phyloP scores from a whole-genome alignment of 2,113 vertebrate species.

The Vireo altiloquus region DNA sequence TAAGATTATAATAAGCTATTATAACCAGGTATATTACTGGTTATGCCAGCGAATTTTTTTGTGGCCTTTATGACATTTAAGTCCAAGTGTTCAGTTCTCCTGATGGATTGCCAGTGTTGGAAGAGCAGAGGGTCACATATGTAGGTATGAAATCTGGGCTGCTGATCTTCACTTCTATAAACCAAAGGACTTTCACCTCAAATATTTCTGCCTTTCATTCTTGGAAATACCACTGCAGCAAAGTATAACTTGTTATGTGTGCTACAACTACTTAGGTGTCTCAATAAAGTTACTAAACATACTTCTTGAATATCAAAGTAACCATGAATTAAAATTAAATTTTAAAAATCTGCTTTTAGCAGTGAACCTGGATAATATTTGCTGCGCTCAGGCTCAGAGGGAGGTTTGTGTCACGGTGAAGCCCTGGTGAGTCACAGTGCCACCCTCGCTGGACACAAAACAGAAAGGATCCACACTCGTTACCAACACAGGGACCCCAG shows the following conservation, averaged over 20 bases:
- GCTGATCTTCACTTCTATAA: rapidly evolving
- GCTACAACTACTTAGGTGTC: background rate
- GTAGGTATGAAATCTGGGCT: background rate
- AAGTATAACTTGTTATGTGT: background rate
- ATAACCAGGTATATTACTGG: background rate
- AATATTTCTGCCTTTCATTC: background rate
- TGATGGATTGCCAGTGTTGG: background rate
- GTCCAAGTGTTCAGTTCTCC: background rate
- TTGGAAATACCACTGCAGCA: background rate
- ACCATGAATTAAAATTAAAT: background rate
- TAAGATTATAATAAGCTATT: too few species aligned
- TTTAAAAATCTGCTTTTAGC: background rate
- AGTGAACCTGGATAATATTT: background rate
- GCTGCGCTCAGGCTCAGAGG: background rate
- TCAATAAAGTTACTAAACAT: background rate
- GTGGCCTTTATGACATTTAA: background rate
- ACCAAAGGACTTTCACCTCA: background rate
- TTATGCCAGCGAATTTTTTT: background rate
- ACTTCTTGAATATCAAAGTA: background rate
- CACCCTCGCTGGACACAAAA: background rate
- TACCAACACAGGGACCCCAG: rapidly evolving
- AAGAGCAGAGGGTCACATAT: background rate
- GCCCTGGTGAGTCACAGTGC: rapidly evolving
- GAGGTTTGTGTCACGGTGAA: rapidly evolving
- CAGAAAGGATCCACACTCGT: background rate